phyloP scores from a whole-genome alignment of 1,140 invertebrate species.

The Zaprionus taronus region DNA sequence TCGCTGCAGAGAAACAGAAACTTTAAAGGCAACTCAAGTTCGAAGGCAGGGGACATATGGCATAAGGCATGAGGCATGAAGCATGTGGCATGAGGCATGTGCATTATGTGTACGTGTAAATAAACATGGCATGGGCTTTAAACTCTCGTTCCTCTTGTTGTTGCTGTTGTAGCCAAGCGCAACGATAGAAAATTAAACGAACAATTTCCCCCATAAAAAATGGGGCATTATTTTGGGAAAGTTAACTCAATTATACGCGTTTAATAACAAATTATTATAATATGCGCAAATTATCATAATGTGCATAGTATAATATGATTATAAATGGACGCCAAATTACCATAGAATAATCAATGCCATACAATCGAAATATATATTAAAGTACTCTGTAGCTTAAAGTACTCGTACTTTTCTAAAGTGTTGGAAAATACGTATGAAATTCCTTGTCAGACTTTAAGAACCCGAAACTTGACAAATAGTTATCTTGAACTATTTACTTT shows the following conservation, averaged over 20 bases:
- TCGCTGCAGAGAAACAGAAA: slow-evolving; percentile 17
- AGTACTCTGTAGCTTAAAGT: too few species aligned
- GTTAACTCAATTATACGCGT: background rate
- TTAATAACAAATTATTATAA: slow-evolving; percentile 2
- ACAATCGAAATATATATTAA: too few species aligned
- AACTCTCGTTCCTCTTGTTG: slow-evolving; percentile 17
- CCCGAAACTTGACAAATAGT: slow-evolving; percentile 1
- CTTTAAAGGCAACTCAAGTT: slow-evolving; percentile 21
- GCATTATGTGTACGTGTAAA: slow-evolving; percentile 24
- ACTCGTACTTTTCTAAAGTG: too few species aligned
- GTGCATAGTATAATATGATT: background rate
- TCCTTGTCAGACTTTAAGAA: background rate
- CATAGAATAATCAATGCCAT: too few species aligned
- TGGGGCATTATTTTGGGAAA: background rate
- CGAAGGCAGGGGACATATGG: background rate
- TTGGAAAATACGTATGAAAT: background rate
- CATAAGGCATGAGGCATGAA: background rate
- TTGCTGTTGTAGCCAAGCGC: slow-evolving; percentile 41
- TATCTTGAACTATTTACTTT: background rate
- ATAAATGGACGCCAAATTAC: background rate
- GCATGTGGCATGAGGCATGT: slow-evolving; percentile 18
- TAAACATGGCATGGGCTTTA: slow-evolving; percentile 37
- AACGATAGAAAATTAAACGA: slow-evolving; percentile 37
- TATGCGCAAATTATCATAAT: slow-evolving; percentile 5
- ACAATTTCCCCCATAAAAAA: slow-evolving; percentile 13